These are phyloP conservation scores for Setophaga kirtlandii DNA, from an alignment of 2,113 vertebrate species.

Conservation along the genomic window DNA sequence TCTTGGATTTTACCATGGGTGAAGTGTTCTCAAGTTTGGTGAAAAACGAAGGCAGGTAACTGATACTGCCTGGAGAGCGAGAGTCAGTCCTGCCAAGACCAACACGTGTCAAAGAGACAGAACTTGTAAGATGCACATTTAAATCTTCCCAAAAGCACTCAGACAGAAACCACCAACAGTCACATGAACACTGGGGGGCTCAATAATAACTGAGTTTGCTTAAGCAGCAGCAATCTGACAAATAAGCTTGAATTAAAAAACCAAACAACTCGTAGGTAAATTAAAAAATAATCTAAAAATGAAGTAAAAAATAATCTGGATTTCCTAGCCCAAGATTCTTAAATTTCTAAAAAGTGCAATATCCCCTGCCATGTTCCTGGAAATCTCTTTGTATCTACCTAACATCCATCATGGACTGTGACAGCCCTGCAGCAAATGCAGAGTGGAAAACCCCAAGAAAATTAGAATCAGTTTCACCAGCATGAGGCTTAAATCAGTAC, in stretches of 20 bases:
- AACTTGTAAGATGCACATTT: background rate
- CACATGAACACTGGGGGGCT: background rate
- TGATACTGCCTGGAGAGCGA: slow-evolving; percentile 89
- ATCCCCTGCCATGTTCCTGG: background rate
- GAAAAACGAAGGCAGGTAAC: slow-evolving; percentile 95
- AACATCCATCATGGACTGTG: background rate
- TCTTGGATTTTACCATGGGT: slow-evolving; percentile 97
- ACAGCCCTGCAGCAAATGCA: background rate
- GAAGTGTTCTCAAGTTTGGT: slow-evolving; percentile 97
- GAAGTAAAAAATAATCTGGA: background rate
- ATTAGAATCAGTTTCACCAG: background rate
- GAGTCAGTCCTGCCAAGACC: slow-evolving; percentile 86
- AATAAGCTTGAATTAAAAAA: background rate
- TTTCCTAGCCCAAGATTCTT: background rate
- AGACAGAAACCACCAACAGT: background rate
- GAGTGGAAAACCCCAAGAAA: background rate
- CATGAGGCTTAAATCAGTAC: background rate
- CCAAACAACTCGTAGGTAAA: rapidly evolving
- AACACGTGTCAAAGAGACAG: background rate
- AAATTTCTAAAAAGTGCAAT: background rate
- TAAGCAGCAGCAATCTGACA: background rate
- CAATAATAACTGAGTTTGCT: background rate
- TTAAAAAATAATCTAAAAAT: background rate
- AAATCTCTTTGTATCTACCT: background rate
- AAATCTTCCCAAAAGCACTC: background rate